phyloP scores from a whole-genome alignment of 2,113 vertebrate genomes.

The Monarcha castaneiventris region DNA sequence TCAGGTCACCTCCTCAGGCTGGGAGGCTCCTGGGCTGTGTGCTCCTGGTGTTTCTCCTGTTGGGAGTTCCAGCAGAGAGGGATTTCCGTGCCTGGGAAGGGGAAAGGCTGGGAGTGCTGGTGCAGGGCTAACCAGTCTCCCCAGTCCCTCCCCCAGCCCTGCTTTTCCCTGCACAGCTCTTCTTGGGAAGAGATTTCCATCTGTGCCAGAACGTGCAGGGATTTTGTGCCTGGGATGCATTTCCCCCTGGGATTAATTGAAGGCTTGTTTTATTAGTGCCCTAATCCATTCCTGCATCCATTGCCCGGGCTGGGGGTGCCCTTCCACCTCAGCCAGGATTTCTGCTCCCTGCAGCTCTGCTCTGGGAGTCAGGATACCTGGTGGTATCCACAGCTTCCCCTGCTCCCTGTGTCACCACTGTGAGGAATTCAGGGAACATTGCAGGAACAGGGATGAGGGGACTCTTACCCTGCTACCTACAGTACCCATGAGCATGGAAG shows the following conservation, averaged over 20 bases:
- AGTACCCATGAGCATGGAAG: background rate
- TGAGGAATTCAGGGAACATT: background rate
- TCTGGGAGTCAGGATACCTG: background rate
- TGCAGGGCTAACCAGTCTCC: background rate
- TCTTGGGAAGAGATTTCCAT: background rate
- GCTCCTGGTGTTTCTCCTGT: background rate
- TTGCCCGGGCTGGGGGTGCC: background rate
- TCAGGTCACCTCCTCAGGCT: background rate
- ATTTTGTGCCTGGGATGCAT: background rate
- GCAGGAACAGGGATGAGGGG: background rate
- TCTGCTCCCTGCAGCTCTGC: background rate
- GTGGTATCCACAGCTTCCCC: background rate
- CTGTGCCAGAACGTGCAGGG: background rate
- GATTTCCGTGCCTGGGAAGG: background rate
- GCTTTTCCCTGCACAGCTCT: background rate
- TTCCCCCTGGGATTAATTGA: background rate
- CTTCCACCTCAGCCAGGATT: background rate
- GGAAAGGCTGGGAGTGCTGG: fast-evolving
- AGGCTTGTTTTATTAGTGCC: background rate
- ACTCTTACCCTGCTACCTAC: background rate
- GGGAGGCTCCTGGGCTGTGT: background rate
- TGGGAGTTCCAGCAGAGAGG: fast-evolving
- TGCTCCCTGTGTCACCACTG: background rate
- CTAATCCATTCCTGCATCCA: background rate
- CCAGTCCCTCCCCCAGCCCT: background rate